phyloP scores from a whole-genome alignment of 2,113 vertebrate genomes.

The Microcebus griseorufus region DNA sequence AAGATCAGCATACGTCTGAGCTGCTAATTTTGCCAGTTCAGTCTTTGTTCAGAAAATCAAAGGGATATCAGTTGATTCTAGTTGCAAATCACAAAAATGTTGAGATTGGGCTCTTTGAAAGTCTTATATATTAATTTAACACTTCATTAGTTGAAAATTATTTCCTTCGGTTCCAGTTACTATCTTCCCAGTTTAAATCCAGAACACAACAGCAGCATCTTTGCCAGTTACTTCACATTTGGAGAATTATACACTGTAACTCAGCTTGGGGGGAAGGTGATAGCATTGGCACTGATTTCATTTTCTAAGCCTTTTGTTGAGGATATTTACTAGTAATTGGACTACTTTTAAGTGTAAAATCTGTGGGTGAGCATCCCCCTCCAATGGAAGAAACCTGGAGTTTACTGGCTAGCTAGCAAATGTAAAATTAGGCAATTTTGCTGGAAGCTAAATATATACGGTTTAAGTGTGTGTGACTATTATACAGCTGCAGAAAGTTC shows the following conservation, averaged over 20 bases:
- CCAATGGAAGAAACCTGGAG: background rate
- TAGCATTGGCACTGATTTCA: conserved; percentile 15
- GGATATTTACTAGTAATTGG: conserved; percentile 53
- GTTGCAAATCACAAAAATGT: background rate
- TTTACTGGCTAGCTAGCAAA: conserved; percentile 49
- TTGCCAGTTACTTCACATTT: conserved; percentile 60
- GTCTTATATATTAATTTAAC: background rate
- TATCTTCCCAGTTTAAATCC: conserved; percentile 63
- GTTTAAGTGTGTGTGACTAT: background rate
- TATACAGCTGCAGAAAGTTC: background rate
- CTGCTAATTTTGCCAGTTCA: background rate
- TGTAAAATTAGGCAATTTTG: conserved; percentile 31
- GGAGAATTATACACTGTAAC: background rate
- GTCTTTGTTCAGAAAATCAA: background rate
- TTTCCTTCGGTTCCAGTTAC: conserved; percentile 31
- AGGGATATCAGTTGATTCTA: background rate
- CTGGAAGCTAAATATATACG: conserved; percentile 21
- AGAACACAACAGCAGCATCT: conserved; percentile 29
- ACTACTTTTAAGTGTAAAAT: conserved; percentile 12
- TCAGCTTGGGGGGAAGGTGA: conserved; percentile 61
- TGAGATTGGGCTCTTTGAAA: background rate
- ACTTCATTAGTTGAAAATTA: background rate
- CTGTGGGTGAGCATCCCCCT: background rate
- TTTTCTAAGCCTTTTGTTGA: background rate
- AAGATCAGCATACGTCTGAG: background rate